Evolutionary conservation across 1,140 invertebrate genomes (phyloP).

Genomic region (Drosophila paulistorum): DNA sequence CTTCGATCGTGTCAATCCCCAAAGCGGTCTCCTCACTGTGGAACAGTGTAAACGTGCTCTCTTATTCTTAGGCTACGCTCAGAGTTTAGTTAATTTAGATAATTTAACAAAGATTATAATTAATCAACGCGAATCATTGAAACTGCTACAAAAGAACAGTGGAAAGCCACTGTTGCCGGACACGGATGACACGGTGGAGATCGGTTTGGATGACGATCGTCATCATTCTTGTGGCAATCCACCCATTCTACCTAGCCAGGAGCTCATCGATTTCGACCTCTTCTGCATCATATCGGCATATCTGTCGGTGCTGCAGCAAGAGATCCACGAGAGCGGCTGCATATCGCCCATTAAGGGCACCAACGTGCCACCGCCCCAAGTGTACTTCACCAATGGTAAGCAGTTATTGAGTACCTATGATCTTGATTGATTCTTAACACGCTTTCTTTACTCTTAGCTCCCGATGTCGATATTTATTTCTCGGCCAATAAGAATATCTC

Average conservation of each 20-base stretch:
- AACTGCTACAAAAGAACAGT: slow-evolving; percentile 66
- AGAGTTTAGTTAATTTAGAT: slow-evolving; percentile 82
- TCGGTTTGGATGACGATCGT: slow-evolving; percentile 23
- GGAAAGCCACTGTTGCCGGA: slow-evolving; percentile 24
- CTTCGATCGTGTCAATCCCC: slow-evolving; percentile 80
- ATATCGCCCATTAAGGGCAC: slow-evolving; percentile 83
- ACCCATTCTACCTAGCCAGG: slow-evolving; percentile 37
- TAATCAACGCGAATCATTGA: slow-evolving; percentile 77
- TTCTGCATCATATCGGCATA: slow-evolving; percentile 82
- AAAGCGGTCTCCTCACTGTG: slow-evolving; percentile 75
- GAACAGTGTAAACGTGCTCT: slow-evolving; percentile 82
- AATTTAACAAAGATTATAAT: slow-evolving; percentile 82
- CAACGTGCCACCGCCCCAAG: slow-evolving; percentile 82
- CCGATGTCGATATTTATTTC: slow-evolving; percentile 75
- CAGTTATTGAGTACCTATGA: background rate
- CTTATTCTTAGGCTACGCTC: slow-evolving; percentile 82
- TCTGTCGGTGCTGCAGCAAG: slow-evolving; percentile 80
- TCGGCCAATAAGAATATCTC: slow-evolving; percentile 78
- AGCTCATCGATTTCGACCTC: slow-evolving; percentile 79
- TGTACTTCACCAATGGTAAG: slow-evolving; percentile 79
- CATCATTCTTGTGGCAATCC: slow-evolving; percentile 18
- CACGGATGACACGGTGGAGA: slow-evolving; percentile 8
- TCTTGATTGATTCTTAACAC: background rate
- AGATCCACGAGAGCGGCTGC: slow-evolving; percentile 82
- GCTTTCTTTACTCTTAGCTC: slow-evolving; percentile 37